These are phyloP conservation scores for Crypturellus undulatus DNA, from an alignment of 2,113 vertebrate species.

Conservation along the genomic window DNA sequence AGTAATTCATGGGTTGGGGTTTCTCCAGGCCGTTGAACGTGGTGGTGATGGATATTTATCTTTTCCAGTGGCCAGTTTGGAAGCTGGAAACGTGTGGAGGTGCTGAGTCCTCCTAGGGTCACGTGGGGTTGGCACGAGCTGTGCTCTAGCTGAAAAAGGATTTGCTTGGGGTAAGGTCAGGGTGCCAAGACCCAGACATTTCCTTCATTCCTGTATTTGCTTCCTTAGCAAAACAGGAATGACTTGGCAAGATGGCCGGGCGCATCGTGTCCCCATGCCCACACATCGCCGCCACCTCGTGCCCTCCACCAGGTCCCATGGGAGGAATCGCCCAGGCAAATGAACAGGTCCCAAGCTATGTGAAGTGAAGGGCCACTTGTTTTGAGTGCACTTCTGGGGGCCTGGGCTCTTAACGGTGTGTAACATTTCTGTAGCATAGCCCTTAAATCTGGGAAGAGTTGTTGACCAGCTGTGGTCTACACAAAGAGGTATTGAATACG, in stretches of 20 bases:
- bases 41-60: no score
- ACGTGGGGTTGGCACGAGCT: background rate
- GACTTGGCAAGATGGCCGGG: background rate
- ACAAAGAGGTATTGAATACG: slow-evolving; percentile 48
- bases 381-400: slow-evolving; percentile 2
- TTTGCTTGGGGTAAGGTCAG: background rate
- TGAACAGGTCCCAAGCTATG: background rate
- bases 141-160: background rate
- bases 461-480: slow-evolving; percentile 76
- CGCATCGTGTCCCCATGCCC: rapidly evolving
- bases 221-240: no score
- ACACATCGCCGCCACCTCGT: rapidly evolving
- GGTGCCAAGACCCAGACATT: background rate
- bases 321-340: background rate
- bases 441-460: slow-evolving; percentile 70
- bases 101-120: background rate
- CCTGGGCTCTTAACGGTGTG: slow-evolving; percentile 45
- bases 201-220: background rate
- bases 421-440: slow-evolving; percentile 66
- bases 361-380: background rate
- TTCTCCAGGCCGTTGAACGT: background rate
- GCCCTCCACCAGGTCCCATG: background rate
- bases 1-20: background rate
- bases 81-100: background rate
- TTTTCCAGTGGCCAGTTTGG: background rate